Conservation (phyloP, 2,888 invertebrate species). For the Cataglyphis cursor region DNA sequence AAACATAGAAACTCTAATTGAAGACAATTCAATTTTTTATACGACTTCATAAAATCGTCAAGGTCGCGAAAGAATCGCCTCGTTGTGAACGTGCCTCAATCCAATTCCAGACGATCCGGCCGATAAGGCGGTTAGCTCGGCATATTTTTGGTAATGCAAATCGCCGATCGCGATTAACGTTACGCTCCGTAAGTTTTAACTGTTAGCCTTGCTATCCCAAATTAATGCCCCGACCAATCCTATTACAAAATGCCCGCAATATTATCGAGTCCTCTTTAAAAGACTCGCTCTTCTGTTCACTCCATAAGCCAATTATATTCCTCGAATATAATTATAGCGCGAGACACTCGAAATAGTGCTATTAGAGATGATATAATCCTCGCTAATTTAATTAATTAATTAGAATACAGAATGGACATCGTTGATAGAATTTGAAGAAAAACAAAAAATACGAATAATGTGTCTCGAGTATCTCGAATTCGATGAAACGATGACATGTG, state of each 20-base stretch:
- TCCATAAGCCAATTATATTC: conserved; percentile 17
- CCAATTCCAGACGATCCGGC: conserved; percentile 8
- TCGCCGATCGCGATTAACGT: background rate
- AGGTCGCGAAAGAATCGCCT: background rate
- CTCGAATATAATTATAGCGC: conserved; percentile 27
- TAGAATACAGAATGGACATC: background rate
- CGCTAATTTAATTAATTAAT: conserved; percentile 21
- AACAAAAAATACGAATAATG: too few relatives aligned
- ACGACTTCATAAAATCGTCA: background rate
- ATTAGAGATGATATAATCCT: conserved; percentile 28
- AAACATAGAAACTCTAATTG: background rate
- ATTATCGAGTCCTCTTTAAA: conserved; percentile 29
- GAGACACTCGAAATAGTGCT: background rate
- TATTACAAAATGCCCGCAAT: conserved; percentile 2
- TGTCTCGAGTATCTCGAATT: background rate
- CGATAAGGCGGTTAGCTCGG: conserved; percentile 13
- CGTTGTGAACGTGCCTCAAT: background rate
- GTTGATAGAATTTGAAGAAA: background rate
- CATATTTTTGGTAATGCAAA: conserved; percentile 23
- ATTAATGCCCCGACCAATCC: conserved; percentile 40
- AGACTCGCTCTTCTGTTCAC: conserved; percentile 21
- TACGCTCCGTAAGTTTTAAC: background rate
- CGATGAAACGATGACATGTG: conserved; percentile 44
- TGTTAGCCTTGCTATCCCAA: conserved; percentile 12
- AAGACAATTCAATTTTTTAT: background rate